Evolutionary conservation across 2,113 vertebrate species (phyloP).

Genomic region (Jacana jacana): DNA sequence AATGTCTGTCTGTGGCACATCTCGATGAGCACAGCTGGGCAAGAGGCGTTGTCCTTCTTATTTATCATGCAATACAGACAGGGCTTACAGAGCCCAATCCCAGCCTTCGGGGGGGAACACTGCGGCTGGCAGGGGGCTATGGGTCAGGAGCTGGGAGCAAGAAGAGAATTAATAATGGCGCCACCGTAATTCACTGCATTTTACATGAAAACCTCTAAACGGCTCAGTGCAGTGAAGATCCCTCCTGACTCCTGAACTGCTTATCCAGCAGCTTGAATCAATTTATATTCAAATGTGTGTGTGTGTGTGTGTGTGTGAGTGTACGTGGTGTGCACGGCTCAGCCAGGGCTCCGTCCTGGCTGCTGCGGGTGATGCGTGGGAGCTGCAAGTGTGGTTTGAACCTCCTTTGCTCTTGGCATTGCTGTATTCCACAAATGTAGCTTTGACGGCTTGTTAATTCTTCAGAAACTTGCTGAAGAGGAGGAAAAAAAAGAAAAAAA

Average conservation of each 20-base stretch:
- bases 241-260: neutral
- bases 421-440: neutral
- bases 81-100: neutral
- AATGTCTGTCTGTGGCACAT: rapidly evolving
- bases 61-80: neutral
- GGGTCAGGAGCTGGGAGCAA: neutral
- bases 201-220: neutral
- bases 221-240: neutral
- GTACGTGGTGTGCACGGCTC: rapidly evolving
- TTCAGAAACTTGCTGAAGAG: constrained; percentile 8
- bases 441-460: neutral
- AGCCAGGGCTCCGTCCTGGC: neutral
- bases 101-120: rapidly evolving
- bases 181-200: neutral
- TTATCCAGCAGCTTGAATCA: neutral
- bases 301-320: too few relatives aligned
- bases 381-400: neutral
- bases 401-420: neutral
- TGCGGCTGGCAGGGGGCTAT: neutral
- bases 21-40: neutral
- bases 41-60: neutral
- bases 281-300: neutral
- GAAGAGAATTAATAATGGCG: neutral
- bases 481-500: neutral
- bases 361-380: neutral